These are phyloP conservation scores for Copidosoma floridanum DNA, from an alignment of 1,140 invertebrate species.

Conservation along the genomic window DNA sequence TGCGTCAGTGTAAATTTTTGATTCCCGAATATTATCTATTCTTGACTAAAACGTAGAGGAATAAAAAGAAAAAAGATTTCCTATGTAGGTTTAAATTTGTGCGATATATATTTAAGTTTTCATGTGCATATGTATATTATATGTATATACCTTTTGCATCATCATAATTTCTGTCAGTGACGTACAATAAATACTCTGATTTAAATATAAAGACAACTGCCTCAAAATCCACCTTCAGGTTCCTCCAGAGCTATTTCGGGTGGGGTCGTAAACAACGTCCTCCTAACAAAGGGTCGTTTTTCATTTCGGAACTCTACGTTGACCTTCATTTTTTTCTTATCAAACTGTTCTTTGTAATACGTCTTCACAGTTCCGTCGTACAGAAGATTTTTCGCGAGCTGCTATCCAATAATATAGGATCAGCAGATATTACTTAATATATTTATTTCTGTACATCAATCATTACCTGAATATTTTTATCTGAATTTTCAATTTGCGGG, in stretches of 20 bases:
- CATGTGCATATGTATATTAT: constrained; percentile 33
- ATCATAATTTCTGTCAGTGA: constrained; percentile 22
- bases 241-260: constrained; percentile 33
- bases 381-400: constrained; percentile 30
- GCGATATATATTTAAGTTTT: constrained; percentile 25
- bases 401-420: constrained; percentile 27
- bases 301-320: constrained; percentile 25
- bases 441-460: constrained; percentile 8
- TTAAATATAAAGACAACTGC: background rate
- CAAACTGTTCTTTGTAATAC: constrained; percentile 33
- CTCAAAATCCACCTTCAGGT: constrained; percentile 29
- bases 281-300: constrained; percentile 34
- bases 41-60: background rate
- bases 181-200: constrained; percentile 21
- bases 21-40: constrained; percentile 8
- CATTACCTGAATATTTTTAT: constrained; percentile 26
- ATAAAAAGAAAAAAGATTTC: constrained; percentile 6
- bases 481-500: constrained; percentile 28
- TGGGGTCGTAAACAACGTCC: constrained; percentile 32
- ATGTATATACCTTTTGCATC: constrained; percentile 31
- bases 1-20: constrained; percentile 3
- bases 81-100: constrained; percentile 6
- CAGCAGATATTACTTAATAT: background rate
- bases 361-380: constrained; percentile 27
- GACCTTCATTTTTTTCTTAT: constrained; percentile 28